phyloP scores from a whole-genome alignment of 2,113 vertebrate genomes.

The Hirundichthys speculiger region DNA sequence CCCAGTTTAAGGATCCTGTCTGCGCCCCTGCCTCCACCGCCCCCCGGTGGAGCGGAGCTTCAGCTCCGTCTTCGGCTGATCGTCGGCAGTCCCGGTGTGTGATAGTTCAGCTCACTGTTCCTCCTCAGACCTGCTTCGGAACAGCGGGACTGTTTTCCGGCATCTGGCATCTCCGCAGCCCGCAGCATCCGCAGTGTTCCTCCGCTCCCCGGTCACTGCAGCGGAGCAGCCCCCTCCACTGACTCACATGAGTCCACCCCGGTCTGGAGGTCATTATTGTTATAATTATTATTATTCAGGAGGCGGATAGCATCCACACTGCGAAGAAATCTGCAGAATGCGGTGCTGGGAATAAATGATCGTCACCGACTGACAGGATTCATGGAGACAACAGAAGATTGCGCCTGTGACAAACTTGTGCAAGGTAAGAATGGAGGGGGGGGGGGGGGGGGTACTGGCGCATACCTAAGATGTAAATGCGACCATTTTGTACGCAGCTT shows the following conservation, averaged over 20 bases:
- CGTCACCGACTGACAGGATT: conserved; percentile 30
- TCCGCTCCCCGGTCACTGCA: background rate
- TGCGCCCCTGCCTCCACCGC: background rate
- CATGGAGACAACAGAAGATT: conserved; percentile 53
- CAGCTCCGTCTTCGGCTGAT: background rate
- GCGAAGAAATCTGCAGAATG: conserved; percentile 15
- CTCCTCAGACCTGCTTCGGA: conserved; percentile 2
- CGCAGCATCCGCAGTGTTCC: background rate
- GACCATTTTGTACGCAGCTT: too few species aligned
- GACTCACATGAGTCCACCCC: conserved; percentile 1
- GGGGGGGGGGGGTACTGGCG: too few species aligned
- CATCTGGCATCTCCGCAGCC: background rate
- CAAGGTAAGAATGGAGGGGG: conserved; percentile 53
- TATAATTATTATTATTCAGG: background rate
- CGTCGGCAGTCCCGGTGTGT: conserved; percentile 16
- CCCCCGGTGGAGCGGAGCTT: background rate
- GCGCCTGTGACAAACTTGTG: conserved; percentile 37
- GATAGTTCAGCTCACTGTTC: background rate
- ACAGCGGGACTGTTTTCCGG: background rate
- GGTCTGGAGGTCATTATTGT: too few species aligned
- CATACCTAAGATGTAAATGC: too few species aligned
- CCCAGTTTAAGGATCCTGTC: too few species aligned
- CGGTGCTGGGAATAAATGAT: conserved; percentile 20
- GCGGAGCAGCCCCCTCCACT: background rate
- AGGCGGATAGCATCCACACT: background rate